Conservation (phyloP, 2,888 invertebrate genomes). For the Apamea epomidion region DNA sequence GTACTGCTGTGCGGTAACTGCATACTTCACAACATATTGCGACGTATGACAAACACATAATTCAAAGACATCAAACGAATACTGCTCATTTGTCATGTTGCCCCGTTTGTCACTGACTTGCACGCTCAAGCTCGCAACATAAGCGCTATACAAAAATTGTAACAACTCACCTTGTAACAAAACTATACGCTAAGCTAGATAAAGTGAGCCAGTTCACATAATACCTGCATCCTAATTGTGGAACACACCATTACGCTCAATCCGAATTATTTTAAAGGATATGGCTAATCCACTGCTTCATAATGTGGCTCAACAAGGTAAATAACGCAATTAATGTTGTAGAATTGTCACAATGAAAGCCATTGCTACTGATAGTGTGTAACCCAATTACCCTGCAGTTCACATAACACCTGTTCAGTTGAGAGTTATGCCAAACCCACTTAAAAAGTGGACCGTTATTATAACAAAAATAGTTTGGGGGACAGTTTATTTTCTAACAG, state of each 20-base stretch:
- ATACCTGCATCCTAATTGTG: too few relatives aligned
- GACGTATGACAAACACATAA: not conserved
- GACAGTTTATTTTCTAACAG: not conserved
- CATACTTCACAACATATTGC: not conserved
- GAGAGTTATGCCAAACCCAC: too few relatives aligned
- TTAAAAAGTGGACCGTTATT: not conserved
- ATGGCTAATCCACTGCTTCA: too few relatives aligned
- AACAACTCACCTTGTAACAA: not conserved
- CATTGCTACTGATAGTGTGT: too few relatives aligned
- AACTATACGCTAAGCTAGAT: not conserved
- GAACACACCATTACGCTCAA: too few relatives aligned
- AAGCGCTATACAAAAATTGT: not conserved
- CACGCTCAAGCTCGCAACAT: not conserved
- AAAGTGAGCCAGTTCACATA: too few relatives aligned
- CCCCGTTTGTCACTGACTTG: not conserved
- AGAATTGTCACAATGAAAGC: too few relatives aligned
- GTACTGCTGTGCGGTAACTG: not conserved
- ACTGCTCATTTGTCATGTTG: not conserved
- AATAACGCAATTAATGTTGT: too few relatives aligned
- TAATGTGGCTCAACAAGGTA: too few relatives aligned
- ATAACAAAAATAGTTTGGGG: not conserved
- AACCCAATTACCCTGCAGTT: too few relatives aligned
- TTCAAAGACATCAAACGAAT: not conserved
- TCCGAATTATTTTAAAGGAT: too few relatives aligned
- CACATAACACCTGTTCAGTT: too few relatives aligned